Percentiles rank a stretch among this genome's conserved stretches.
These are phyloP conservation scores for Oxytorus armatus DNA, from an alignment of 2,888 invertebrate species.

Conservation along the genomic window DNA sequence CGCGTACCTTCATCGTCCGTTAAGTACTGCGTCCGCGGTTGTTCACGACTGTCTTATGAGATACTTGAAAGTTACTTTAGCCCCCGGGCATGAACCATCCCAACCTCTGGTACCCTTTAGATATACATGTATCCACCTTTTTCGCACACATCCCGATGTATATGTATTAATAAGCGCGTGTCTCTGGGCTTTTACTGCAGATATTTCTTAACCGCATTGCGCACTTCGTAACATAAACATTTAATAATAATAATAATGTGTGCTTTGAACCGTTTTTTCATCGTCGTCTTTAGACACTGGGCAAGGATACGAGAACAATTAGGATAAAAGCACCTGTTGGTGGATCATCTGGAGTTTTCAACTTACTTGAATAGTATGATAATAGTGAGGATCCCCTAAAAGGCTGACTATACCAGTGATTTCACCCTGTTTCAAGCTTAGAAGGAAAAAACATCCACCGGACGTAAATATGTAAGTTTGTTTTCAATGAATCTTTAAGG, in stretches of 20 bases:
- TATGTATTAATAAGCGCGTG: constrained; percentile 13
- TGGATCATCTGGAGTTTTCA: too few species aligned
- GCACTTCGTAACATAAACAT: too few species aligned
- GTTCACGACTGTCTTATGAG: constrained; percentile 64
- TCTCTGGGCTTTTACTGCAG: constrained; percentile 22
- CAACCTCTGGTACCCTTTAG: constrained; percentile 14
- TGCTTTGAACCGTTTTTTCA: neutral
- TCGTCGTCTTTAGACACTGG: neutral
- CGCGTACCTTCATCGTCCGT: constrained; percentile 57
- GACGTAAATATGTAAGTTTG: too few species aligned
- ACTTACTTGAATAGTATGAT: too few species aligned
- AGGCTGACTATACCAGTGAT: too few species aligned
- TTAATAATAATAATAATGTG: too few species aligned
- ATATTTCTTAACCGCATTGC: constrained; percentile 23
- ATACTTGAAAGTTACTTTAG: constrained; percentile 63
- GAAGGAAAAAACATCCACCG: too few species aligned
- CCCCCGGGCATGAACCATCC: constrained; percentile 39
- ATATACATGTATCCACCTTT: neutral
- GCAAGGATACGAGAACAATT: neutral
- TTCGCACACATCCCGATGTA: constrained; percentile 9
- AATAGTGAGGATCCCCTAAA: too few species aligned
- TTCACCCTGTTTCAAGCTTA: too few species aligned
- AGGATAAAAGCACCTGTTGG: too few species aligned
- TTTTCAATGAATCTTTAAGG: too few species aligned
- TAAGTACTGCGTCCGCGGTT: constrained; percentile 64